phyloP scores from a whole-genome alignment of 2,113 vertebrate species.

The Antechinus flavipes region DNA sequence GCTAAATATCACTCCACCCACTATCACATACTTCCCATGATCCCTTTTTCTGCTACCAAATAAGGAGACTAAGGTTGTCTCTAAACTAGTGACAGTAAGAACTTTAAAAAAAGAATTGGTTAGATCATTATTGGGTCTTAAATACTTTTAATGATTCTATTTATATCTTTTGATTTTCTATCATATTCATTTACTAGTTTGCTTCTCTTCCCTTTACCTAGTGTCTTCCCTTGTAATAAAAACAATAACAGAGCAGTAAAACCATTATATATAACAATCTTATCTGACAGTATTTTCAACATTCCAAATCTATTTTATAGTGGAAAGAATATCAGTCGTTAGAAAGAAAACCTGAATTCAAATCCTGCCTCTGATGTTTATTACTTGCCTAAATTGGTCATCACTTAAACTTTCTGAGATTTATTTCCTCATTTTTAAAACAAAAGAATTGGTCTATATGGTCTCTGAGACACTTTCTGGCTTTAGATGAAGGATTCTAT shows the following conservation, averaged over 20 bases:
- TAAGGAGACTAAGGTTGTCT: not conserved
- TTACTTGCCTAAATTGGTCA: not conserved
- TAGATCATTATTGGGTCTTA: not conserved
- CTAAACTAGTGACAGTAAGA: not conserved
- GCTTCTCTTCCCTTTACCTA: not conserved
- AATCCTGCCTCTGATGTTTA: not conserved
- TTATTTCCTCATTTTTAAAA: not conserved
- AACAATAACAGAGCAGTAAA: not conserved
- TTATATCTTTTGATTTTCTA: not conserved
- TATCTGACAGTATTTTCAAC: not conserved
- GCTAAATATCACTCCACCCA: not conserved
- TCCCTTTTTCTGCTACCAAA: not conserved
- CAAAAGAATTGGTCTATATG: not conserved
- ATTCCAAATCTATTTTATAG: not conserved
- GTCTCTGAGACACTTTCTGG: not conserved
- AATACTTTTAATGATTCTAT: not conserved
- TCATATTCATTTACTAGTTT: not conserved
- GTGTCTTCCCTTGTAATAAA: not conserved
- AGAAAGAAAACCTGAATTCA: not conserved
- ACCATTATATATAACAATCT: not conserved
- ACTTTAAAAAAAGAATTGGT: not conserved
- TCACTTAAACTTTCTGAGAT: not conserved
- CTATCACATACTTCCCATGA: not conserved
- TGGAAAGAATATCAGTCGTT: not conserved
- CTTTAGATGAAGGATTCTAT: not conserved